Conservation (phyloP, 2,113 vertebrate species). For the Eptesicus fuscus region DNA sequence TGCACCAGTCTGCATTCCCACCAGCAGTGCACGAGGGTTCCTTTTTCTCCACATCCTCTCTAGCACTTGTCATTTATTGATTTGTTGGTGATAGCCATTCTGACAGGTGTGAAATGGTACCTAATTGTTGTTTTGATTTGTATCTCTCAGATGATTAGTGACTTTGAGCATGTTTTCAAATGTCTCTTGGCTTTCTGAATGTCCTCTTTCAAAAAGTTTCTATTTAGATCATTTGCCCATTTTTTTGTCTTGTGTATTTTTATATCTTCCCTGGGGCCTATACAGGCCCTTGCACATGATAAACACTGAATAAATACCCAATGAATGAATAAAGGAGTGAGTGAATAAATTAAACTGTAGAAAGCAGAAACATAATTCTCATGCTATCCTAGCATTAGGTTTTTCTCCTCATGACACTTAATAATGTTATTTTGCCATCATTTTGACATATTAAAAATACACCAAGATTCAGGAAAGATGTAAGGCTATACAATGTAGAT, state of each 20-base stretch:
- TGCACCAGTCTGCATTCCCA: no score
- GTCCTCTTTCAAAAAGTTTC: not conserved
- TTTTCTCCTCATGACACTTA: not conserved
- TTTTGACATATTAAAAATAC: not conserved
- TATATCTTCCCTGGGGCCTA: not conserved
- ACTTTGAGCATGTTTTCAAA: no score
- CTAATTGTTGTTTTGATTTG: no score
- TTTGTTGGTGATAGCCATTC: no score
- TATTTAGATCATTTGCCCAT: no score
- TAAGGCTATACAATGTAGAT: not conserved
- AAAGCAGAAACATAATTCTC: slow-evolving; percentile 7
- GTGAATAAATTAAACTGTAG: not conserved
- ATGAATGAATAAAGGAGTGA: not conserved
- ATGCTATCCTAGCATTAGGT: not conserved
- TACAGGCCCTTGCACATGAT: not conserved
- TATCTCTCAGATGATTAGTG: no score
- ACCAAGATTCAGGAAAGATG: not conserved
- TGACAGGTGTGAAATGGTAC: no score
- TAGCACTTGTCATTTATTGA: no score
- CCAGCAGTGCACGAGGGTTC: no score
- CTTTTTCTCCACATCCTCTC: no score
- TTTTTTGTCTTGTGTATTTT: not conserved
- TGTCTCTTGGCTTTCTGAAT: no score
- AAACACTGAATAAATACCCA: slow-evolving; percentile 9
- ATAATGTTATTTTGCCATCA: not conserved